phyloP scores from a whole-genome alignment of 2,113 vertebrate genomes.

The Beaufortia kweichowensis region DNA sequence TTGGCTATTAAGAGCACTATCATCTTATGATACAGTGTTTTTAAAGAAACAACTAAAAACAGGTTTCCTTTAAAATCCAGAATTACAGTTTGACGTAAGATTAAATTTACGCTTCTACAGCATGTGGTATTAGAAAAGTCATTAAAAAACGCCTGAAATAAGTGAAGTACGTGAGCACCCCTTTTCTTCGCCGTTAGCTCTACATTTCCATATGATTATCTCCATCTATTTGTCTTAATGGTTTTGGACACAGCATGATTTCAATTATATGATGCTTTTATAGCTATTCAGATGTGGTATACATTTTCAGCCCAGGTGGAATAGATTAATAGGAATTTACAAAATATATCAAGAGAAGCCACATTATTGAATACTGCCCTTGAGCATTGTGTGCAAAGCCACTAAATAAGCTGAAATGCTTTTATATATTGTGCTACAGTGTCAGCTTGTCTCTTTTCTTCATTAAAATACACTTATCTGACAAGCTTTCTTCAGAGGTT shows the following conservation, averaged over 20 bases:
- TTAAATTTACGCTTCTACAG: too few relatives aligned
- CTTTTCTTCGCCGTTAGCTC: too few relatives aligned
- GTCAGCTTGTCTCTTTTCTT: slow-evolving; percentile 12
- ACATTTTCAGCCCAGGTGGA: slow-evolving; percentile 75
- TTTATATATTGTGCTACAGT: not conserved
- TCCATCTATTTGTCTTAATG: slow-evolving; percentile 42
- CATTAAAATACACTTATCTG: slow-evolving; percentile 24
- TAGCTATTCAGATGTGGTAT: slow-evolving; percentile 78
- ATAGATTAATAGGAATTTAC: slow-evolving; percentile 73
- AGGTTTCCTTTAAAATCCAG: too few relatives aligned
- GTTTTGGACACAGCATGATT: slow-evolving; percentile 73
- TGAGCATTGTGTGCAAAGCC: slow-evolving; percentile 53
- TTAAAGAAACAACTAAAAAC: too few relatives aligned
- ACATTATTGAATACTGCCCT: slow-evolving; percentile 71
- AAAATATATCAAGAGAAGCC: slow-evolving; percentile 69
- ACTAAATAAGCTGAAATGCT: slow-evolving; percentile 48
- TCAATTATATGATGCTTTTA: slow-evolving; percentile 80
- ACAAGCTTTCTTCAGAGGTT: slow-evolving; percentile 50
- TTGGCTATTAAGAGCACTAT: too few relatives aligned
- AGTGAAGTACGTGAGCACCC: too few relatives aligned
- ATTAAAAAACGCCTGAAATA: too few relatives aligned
- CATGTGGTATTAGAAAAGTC: too few relatives aligned
- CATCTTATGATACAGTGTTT: too few relatives aligned
- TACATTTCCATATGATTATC: not conserved
- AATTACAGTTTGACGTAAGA: too few relatives aligned